phyloP scores from a whole-genome alignment of 1,140 invertebrate species.

The Streblospio benedicti region DNA sequence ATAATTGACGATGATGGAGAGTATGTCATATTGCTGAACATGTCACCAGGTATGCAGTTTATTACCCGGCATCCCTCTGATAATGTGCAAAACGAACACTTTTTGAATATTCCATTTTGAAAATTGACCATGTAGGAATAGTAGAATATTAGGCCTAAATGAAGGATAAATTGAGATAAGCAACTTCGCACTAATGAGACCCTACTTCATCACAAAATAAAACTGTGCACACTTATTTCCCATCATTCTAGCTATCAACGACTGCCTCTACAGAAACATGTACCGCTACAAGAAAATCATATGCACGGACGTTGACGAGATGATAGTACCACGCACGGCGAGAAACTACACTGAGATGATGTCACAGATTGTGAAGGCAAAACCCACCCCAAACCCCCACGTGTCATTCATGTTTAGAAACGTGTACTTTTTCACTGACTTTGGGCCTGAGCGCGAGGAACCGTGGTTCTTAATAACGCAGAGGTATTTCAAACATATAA shows the following conservation, averaged over 20 bases:
- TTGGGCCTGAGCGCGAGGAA: neutral
- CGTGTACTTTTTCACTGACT: slow-evolving; percentile 7
- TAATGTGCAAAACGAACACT: too few relatives aligned
- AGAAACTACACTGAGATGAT: slow-evolving; percentile 7
- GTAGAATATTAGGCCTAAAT: too few relatives aligned
- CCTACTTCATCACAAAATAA: too few relatives aligned
- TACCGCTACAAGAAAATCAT: slow-evolving; percentile 14
- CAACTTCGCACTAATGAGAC: too few relatives aligned
- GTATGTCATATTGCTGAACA: slow-evolving; percentile 6
- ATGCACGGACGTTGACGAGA: slow-evolving; percentile 20
- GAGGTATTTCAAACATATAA: slow-evolving; percentile 1
- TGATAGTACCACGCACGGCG: slow-evolving; percentile 20
- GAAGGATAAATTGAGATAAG: too few relatives aligned
- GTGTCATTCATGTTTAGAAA: slow-evolving; percentile 5
- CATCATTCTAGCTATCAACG: slow-evolving; percentile 14
- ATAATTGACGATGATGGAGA: neutral
- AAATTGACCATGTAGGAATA: too few relatives aligned
- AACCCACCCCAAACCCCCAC: neutral
- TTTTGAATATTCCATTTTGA: too few relatives aligned
- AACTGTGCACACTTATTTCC: too few relatives aligned
- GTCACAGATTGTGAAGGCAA: neutral
- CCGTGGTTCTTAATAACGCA: slow-evolving; percentile 5
- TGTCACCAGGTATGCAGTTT: slow-evolving; percentile 10
- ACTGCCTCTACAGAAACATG: slow-evolving; percentile 21
- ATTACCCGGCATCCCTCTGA: too few relatives aligned